Base-by-base conservation (phyloP, 2,888 invertebrate genomes). In the Rhopalosiphum nymphaeae region DNA sequence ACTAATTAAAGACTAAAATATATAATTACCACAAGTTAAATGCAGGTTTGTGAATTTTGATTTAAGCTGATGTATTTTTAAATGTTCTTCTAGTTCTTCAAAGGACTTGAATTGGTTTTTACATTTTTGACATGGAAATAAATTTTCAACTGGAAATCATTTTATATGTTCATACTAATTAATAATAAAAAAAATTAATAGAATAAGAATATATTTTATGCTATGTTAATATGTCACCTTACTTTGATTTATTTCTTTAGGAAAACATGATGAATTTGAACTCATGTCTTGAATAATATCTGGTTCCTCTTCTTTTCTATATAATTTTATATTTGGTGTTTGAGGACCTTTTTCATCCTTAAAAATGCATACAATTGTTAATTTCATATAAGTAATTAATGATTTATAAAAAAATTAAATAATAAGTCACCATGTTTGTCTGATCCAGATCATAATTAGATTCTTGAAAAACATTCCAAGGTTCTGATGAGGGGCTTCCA, bases 91-190 rank as follows among this genome's bases (percentile, higher is more conserved):
- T 29, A 94, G 21, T 21, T 94, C 93, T 29, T 86, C 42, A 29
- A 49, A 91, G 7, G 93, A 86, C 21, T n/a, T 53, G 25, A 86
- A 86, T 29, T 94, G 57, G 13, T 96, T 96, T 61, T 96, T 96
- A 95, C 96, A 96, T 9, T 96, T 95, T 91, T 96, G 95, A 94
- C 96, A 96, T 13, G 95, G 95, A 94, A 96, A 95, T 91, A 96
- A 95, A 78, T 95, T 95, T 67, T 96, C 95, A 21, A 95, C 96
- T 89, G 53, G 25, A 53, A 88, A 46, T 91, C 16, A 78, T 78
- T 67, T 67, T 16, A 67, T 36, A 67, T 21, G 36, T 67, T n/a
- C 21, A 78, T 42, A 78, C 21, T 21, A 78, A 78, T 91, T 53
- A 29, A 13, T 89, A 61, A n/a, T 36, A 89, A 61, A 57, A 13